phyloP scores from a whole-genome alignment of 2,113 vertebrate species.

The Perca schrenkii region DNA sequence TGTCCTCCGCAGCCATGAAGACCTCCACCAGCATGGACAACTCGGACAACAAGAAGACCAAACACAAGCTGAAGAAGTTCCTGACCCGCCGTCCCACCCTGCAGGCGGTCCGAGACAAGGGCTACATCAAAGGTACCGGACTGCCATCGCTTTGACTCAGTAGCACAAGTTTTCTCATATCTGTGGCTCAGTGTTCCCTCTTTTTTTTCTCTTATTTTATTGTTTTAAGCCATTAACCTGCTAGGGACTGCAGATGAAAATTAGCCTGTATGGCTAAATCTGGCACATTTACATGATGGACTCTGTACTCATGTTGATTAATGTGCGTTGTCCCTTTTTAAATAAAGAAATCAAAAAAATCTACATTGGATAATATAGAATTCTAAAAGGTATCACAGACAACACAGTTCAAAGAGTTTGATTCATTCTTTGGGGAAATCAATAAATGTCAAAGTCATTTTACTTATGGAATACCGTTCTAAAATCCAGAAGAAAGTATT shows the following conservation, averaged over 20 bases:
- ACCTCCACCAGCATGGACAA: constrained; percentile 87
- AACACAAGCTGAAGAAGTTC: constrained; percentile 96
- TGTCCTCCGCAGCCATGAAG: constrained; percentile 86
- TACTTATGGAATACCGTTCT: not conserved
- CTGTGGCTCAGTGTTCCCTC: not conserved
- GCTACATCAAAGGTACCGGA: constrained; percentile 94
- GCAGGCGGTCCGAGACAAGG: constrained; percentile 96
- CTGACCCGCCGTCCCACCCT: constrained; percentile 93
- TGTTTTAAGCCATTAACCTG: too few species aligned
- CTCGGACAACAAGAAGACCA: constrained; percentile 94
- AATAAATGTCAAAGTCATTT: not conserved
- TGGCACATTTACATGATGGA: too few species aligned
- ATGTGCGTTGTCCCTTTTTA: too few species aligned
- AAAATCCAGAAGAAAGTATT: not conserved
- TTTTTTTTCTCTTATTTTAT: not conserved
- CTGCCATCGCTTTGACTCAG: not conserved
- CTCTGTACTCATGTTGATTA: too few species aligned
- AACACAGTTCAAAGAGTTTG: too few species aligned
- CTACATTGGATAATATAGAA: not conserved
- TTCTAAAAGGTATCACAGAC: not conserved
- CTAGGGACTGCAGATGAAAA: too few species aligned
- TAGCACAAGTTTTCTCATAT: not conserved
- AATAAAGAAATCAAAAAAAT: too few species aligned
- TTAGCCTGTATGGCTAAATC: too few species aligned
- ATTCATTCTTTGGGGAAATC: not conserved